Base-by-base conservation (phyloP, 2,113 vertebrate species). In the Ctenodactylus gundi region DNA sequence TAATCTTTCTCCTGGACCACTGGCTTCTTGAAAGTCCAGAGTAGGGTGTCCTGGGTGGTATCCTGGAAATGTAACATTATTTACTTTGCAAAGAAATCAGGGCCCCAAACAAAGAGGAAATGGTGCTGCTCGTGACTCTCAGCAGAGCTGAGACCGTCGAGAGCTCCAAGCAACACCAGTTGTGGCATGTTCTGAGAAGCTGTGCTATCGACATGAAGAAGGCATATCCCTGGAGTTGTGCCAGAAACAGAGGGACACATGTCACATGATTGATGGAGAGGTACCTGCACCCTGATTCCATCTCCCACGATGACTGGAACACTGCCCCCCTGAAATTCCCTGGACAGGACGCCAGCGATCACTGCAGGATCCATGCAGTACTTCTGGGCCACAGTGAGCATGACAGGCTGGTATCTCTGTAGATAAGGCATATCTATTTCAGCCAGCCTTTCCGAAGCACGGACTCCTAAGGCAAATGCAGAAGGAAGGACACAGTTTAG, bases 341-440 rank as follows among this genome's bases (percentile, higher is more conserved):
- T 97, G 0, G 98, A 99, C 70, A 99, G 97, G 94, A 99, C 96
- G 27, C n/a, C 98, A 20, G 98, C 98, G 0, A 99, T 98, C 80
- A 99, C 96, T 0, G 98, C 98, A 0, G 98, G 98, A 17, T 99
- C 98, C 93, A 99, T 13, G 31, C 98, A 97, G 39, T 98, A 95
- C 11, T 97, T 98, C 34, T 51, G 93, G 88, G 97, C 98, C 12
- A 98, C 98, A 6, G 97, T 96, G 4, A 7, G 94, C 36, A 99
- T 98, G 0, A 97, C 68, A 4, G 88, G 1, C 67, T 97, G 97
- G 0, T 98, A 98, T 70, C 76, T 96, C 93, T 96, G 97, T 82
- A 99, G 97, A 58, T 96, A 90, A 0, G 93, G 25, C 0, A 98
- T 64, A 70, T 99, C 98, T 21, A 89, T 94, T 82, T 98, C 97